phyloP scores from a whole-genome alignment of 2,888 invertebrate species.

The Chrysolina americana region DNA sequence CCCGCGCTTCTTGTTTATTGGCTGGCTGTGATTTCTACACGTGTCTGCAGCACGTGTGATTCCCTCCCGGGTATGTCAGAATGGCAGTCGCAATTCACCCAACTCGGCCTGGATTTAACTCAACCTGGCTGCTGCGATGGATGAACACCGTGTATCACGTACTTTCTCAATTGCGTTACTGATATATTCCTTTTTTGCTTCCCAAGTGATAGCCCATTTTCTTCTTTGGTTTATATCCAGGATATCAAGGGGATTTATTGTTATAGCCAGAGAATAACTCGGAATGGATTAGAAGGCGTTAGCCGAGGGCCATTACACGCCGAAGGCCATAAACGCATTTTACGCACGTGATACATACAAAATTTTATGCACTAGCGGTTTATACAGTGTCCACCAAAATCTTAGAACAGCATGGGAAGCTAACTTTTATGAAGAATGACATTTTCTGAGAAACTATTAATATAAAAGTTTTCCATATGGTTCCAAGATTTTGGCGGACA shows the following conservation, averaged over 20 bases:
- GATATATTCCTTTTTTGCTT: slow-evolving; percentile 1
- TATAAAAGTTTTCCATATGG: too few species aligned
- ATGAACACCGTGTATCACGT: slow-evolving; percentile 44
- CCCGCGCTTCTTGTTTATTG: slow-evolving; percentile 69
- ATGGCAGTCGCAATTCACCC: slow-evolving; percentile 40
- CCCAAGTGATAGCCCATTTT: not conserved
- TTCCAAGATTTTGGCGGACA: too few species aligned
- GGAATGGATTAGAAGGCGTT: too few species aligned
- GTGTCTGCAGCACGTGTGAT: slow-evolving; percentile 66
- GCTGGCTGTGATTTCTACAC: slow-evolving; percentile 68
- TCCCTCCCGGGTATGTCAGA: slow-evolving; percentile 31
- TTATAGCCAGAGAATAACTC: not conserved
- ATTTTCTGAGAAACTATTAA: too few species aligned
- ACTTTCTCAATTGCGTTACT: slow-evolving; percentile 16
- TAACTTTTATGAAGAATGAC: too few species aligned
- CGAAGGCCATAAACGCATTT: too few species aligned
- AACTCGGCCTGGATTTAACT: slow-evolving; percentile 27
- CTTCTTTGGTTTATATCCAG: too few species aligned
- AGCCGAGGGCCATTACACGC: too few species aligned
- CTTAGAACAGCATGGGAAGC: too few species aligned
- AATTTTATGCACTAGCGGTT: too few species aligned
- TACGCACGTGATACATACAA: too few species aligned
- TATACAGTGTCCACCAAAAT: too few species aligned
- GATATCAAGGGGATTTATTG: not conserved
- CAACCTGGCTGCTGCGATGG: slow-evolving; percentile 31